Evolutionary conservation across 2,888 invertebrate species (phyloP).

Genomic region (Steinernema carpocapsae): DNA sequence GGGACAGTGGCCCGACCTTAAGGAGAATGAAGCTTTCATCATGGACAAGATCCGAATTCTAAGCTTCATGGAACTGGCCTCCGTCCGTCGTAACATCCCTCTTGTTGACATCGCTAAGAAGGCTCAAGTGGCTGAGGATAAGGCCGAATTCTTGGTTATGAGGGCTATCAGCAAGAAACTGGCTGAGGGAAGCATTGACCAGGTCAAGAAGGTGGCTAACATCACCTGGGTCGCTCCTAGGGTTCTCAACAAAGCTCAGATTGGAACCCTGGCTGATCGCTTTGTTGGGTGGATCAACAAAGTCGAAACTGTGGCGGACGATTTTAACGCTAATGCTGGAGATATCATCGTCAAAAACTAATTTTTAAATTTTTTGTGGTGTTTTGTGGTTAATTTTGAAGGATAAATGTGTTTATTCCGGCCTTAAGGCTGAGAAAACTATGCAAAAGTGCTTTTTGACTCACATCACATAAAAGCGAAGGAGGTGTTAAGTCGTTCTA

Average conservation of each 20-base stretch:
- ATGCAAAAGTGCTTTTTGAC: no score
- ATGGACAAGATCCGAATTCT: slow-evolving; percentile 88
- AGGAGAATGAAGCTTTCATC: slow-evolving; percentile 56
- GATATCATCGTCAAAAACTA: slow-evolving; percentile 76
- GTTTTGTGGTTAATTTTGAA: no score
- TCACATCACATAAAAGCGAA: no score
- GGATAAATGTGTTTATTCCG: no score
- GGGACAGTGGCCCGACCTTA: slow-evolving; percentile 71
- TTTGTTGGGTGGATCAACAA: slow-evolving; percentile 80
- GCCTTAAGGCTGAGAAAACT: no score
- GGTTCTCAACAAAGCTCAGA: slow-evolving; percentile 77
- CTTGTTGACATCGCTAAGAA: slow-evolving; percentile 86
- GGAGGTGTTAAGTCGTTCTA: no score
- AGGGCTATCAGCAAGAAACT: slow-evolving; percentile 92
- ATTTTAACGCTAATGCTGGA: slow-evolving; percentile 78
- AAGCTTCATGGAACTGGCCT: slow-evolving; percentile 92
- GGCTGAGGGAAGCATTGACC: slow-evolving; percentile 77
- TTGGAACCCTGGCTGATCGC: slow-evolving; percentile 78
- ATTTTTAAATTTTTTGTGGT: no score
- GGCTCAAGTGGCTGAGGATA: slow-evolving; percentile 79
- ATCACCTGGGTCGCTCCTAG: slow-evolving; percentile 87
- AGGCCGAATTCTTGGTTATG: slow-evolving; percentile 93
- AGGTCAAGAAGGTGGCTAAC: slow-evolving; percentile 76
- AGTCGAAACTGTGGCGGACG: slow-evolving; percentile 78
- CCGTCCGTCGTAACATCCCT: slow-evolving; percentile 83